Percentiles rank a stretch among this genome's conserved stretches.
Evolutionary conservation across 2,113 vertebrate genomes (phyloP).

Genomic region (Crocuta crocuta): DNA sequence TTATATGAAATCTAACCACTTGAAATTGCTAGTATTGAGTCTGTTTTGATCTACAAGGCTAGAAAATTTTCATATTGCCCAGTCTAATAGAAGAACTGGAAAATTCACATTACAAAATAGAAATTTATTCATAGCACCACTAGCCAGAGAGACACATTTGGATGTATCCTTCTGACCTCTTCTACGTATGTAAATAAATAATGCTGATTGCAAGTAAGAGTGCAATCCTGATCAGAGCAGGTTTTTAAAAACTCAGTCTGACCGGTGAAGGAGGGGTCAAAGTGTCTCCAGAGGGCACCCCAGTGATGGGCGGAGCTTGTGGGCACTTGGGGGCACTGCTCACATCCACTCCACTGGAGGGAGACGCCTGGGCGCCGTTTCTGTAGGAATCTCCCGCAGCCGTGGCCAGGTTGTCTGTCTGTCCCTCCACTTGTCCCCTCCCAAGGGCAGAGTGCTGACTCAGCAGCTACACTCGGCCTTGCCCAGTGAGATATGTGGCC

Average conservation of each 20-base stretch:
- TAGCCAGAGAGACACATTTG: neutral
- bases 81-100: neutral
- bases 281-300: neutral
- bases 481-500: neutral
- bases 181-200: neutral
- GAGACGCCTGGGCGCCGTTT: rapidly evolving
- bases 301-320: rapidly evolving
- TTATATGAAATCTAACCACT: neutral
- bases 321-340: rapidly evolving
- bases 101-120: neutral
- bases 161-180: neutral
- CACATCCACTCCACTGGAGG: neutral
- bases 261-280: neutral
- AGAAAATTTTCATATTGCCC: neutral
- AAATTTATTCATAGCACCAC: neutral
- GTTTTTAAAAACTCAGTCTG: neutral
- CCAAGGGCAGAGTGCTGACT: neutral
- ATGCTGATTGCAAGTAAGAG: neutral
- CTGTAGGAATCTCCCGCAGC: neutral
- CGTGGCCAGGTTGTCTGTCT: too few relatives aligned
- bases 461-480: neutral
- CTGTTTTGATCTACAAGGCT: neutral
- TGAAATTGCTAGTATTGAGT: neutral
- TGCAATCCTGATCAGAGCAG: neutral
- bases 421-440: neutral